These are phyloP conservation scores for Patella vulgata DNA, from an alignment of 1,140 invertebrate genomes.

Conservation along the genomic window DNA sequence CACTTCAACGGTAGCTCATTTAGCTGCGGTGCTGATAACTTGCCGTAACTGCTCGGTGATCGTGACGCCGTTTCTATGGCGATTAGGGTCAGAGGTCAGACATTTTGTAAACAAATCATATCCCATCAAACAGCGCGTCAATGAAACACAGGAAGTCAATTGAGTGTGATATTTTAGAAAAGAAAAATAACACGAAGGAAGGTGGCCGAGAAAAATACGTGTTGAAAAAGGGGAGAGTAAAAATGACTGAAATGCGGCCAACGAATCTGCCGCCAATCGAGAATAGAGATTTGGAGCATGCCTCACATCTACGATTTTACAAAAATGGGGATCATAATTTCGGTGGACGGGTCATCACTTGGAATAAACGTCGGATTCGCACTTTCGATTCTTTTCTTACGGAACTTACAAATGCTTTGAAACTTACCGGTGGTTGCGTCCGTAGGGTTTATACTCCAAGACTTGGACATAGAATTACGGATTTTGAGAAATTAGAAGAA, in stretches of 20 bases:
- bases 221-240: neutral
- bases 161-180: constrained; percentile 6
- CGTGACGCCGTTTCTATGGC: too few relatives aligned
- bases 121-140: constrained; percentile 13
- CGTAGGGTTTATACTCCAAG: constrained; percentile 38
- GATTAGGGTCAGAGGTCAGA: constrained; percentile 24
- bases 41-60: too few relatives aligned
- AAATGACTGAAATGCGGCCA: neutral
- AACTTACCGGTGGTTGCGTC: constrained; percentile 34
- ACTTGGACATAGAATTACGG: constrained; percentile 26
- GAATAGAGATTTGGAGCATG: constrained; percentile 23
- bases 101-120: constrained; percentile 14
- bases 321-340: constrained; percentile 41
- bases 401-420: constrained; percentile 36
- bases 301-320: constrained; percentile 38
- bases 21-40: too few relatives aligned
- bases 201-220: neutral
- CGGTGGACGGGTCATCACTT: constrained; percentile 28
- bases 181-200: neutral
- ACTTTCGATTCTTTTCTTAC: constrained; percentile 44
- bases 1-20: too few relatives aligned
- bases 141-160: constrained; percentile 2
- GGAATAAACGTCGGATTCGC: constrained; percentile 34
- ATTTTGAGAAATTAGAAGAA: constrained; percentile 37
- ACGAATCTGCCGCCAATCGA: constrained; percentile 31